Base-by-base conservation (phyloP, 1,140 invertebrate species). In the Thaumetopoea pityocampa region DNA sequence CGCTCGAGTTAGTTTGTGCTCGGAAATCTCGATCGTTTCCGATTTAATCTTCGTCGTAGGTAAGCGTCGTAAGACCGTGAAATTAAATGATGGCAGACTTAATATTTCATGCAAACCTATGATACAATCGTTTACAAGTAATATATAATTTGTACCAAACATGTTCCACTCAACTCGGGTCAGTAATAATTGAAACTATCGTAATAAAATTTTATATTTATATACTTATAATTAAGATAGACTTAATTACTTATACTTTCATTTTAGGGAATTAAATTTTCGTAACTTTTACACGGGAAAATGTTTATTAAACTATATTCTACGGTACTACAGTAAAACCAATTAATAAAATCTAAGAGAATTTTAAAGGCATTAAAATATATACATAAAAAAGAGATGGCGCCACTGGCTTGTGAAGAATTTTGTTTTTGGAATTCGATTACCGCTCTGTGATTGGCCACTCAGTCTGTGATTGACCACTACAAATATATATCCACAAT, bases 371-470 rank as follows among this genome's bases (percentile, higher is more conserved):
- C 16, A 35, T 37, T 44, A 45, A 33, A 52, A 58, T 46, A 54
- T 52, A 47, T 40, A 51, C 38, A 46, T 40, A 54, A 58, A 62
- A 57, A 69, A 60, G 42, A 58, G 51, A 61, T 71, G 67, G 71
- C 71, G 71, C 63, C 66, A 27, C 14, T 50, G 48, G 58, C 54
- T 54, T 57, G 66, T 45, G 36, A 55, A 56, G 61, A 66, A 67
- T 64, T 63, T 56, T 43, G 59, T 62, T 45, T 51, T 59, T 51
- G 60, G 57, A 74, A 67, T 71, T 47, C 52, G 37, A 54, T 56
- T 45, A 42, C 47, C 43, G 54, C 30, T 46, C 40, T 45, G 46
- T 51, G 63, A 74, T 71, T 74, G 67, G 70, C 62, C 66, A 65
- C 44, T 59, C 58, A 38, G 32, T 45, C 32, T 49, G 36, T 44